Base-by-base conservation (phyloP, 2,888 invertebrate genomes). In the Hirtodrosophila histrioides region DNA sequence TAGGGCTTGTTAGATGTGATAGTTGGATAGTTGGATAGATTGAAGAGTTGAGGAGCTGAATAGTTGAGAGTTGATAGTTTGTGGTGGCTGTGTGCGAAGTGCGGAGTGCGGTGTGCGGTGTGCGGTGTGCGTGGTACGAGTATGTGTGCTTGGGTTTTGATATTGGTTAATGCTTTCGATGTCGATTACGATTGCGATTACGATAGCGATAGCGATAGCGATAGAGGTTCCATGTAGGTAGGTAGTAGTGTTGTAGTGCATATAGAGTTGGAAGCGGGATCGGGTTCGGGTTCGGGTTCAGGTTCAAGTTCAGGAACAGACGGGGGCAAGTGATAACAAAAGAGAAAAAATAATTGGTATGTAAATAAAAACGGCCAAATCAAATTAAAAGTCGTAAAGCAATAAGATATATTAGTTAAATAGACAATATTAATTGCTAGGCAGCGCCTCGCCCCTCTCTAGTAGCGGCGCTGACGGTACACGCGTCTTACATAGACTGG, bases 401-500 rank as follows among this genome's bases (percentile, higher is more conserved):
- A 63, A 69, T 72, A 75, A 67, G 66, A 62, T 86, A 67, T 69
- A 68, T 87, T 87, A 79, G 74, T 74, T 75, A 73, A 72, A 72
- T 62, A 87, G 80, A 67, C 57, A 83, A 65, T 55, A 46, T 55
- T 82, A 71, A 61, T 48, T 69, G 58, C 58, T 88, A 85, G 49
- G 12, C 66, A 56, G 60, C 50, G 68, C 67, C 58, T 62, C 50
- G 68, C 67, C 58, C 75, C 54, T 71, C 65, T 78, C 71, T 87
- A 90, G 56, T 78, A 83, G 73, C 89, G 89, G 70, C 86, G 88
- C 65, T 85, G 79, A 62, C 89, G 89, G 51, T 87, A 77, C 60
- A 80, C 65, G 71, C 90, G 91, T 75, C 90, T 88, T 63, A 89
- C 78, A 65, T 83, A 88, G 53, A 89, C 87, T 57, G 91, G 91